Conservation (phyloP, 2,797 vertebrate species). For the Anas bahamensis region DNA sequence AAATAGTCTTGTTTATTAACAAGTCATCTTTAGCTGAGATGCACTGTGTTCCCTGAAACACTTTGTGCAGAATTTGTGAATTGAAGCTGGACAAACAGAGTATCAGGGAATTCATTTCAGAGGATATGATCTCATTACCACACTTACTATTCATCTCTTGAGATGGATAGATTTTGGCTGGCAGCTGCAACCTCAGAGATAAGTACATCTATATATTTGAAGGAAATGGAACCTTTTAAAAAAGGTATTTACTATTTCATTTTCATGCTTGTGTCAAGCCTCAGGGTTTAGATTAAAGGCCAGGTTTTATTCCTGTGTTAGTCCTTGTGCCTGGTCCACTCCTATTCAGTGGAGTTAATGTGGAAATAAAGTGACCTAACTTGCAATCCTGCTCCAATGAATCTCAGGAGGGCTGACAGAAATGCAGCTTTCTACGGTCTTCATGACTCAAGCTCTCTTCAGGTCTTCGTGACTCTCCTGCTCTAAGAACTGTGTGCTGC, state of each 20-base stretch:
- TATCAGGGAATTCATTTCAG: constrained; percentile 51
- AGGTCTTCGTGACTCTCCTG: neutral
- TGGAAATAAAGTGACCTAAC: neutral
- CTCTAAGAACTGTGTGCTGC: neutral
- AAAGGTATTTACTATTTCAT: neutral
- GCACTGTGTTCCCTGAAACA: constrained; percentile 12
- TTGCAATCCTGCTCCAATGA: neutral
- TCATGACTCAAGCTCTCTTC: neutral
- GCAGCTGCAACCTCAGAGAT: constrained; percentile 25
- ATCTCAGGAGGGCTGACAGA: neutral
- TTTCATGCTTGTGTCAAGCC: neutral
- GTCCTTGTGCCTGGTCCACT: neutral
- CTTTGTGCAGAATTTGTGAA: constrained; percentile 32
- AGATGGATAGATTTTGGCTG: constrained; percentile 42
- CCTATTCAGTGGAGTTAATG: neutral
- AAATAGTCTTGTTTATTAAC: constrained; percentile 43
- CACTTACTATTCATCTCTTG: constrained; percentile 45
- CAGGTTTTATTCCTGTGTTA: neutral
- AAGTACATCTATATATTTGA: neutral
- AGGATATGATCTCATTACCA: constrained; percentile 52
- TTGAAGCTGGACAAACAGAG: constrained; percentile 22
- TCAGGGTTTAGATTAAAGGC: neutral
- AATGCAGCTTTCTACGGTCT: neutral
- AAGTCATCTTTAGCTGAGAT: neutral
- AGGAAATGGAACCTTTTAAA: constrained; percentile 22